Percentiles rank a stretch among this genome's conserved stretches.
phyloP scores from a whole-genome alignment of 2,113 vertebrate species.

The Microtus oregoni region DNA sequence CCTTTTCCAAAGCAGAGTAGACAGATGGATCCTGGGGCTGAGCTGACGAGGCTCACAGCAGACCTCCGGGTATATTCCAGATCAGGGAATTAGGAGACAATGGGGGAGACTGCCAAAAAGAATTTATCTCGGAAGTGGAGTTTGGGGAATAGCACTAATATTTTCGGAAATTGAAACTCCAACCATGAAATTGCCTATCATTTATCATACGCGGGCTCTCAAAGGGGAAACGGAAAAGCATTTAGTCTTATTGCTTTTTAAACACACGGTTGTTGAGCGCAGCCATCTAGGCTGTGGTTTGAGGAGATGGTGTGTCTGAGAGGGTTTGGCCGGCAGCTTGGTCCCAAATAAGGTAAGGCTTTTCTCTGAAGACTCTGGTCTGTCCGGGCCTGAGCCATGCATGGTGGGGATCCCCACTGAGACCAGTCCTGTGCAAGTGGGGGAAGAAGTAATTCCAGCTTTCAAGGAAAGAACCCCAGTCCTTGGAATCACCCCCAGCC shows the following conservation, averaged over 20 bases:
- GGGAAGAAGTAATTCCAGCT: neutral
- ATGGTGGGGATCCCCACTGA: neutral
- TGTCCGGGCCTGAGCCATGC: neutral
- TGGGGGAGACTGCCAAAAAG: constrained; percentile 80
- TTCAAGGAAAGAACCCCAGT: too few relatives aligned
- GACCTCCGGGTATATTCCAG: constrained; percentile 67
- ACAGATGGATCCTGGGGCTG: constrained; percentile 34
- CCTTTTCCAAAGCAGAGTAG: neutral
- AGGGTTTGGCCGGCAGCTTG: neutral
- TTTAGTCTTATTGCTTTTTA: constrained; percentile 88
- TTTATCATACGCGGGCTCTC: constrained; percentile 88
- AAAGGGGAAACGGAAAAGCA: constrained; percentile 83
- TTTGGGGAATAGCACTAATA: constrained; percentile 85
- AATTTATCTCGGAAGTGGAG: constrained; percentile 85
- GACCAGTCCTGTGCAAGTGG: neutral
- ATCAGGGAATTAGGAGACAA: constrained; percentile 68
- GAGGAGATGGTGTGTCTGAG: constrained; percentile 1
- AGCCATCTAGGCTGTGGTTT: constrained; percentile 47
- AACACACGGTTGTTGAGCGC: constrained; percentile 82
- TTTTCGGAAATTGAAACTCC: constrained; percentile 88
- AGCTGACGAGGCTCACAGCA: neutral
- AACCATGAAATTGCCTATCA: constrained; percentile 89
- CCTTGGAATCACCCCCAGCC: neutral
- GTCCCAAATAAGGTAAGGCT: rapidly evolving
- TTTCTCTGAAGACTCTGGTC: neutral